These are phyloP conservation scores for Garrulus glandarius DNA, from an alignment of 2,797 vertebrate species.

Conservation along the genomic window DNA sequence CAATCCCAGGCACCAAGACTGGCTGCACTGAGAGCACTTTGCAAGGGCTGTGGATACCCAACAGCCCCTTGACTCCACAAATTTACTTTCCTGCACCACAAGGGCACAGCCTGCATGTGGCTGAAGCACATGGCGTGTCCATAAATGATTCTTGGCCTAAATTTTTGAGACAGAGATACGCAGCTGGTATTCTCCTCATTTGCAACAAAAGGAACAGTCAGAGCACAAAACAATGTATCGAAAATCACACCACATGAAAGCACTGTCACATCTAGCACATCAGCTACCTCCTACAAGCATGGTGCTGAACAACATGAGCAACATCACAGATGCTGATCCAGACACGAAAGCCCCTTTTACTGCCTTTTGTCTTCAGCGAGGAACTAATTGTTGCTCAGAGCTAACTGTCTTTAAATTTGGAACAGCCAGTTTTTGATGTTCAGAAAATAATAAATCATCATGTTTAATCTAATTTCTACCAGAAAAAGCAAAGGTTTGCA, in stretches of 20 bases:
- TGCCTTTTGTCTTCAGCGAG: background rate
- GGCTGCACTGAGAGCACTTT: rapidly evolving
- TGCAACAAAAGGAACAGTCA: background rate
- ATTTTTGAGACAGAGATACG: background rate
- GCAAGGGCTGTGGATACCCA: background rate
- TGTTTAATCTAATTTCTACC: background rate
- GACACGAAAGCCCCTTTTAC: background rate
- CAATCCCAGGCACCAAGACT: background rate
- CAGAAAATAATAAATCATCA: background rate
- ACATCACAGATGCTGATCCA: background rate
- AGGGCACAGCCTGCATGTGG: rapidly evolving
- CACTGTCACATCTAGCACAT: background rate
- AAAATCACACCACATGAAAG: background rate
- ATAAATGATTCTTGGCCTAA: background rate
- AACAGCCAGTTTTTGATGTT: background rate
- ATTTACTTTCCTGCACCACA: background rate
- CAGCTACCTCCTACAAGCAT: background rate
- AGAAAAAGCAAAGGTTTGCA: background rate
- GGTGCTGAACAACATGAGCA: background rate
- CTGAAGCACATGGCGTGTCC: background rate
- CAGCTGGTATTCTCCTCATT: background rate
- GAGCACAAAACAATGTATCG: background rate
- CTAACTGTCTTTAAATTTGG: background rate
- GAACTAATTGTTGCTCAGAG: background rate
- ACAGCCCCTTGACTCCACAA: background rate